These are phyloP conservation scores for Neomonachus schauinslandi DNA, from an alignment of 2,113 vertebrate genomes.

Conservation along the genomic window DNA sequence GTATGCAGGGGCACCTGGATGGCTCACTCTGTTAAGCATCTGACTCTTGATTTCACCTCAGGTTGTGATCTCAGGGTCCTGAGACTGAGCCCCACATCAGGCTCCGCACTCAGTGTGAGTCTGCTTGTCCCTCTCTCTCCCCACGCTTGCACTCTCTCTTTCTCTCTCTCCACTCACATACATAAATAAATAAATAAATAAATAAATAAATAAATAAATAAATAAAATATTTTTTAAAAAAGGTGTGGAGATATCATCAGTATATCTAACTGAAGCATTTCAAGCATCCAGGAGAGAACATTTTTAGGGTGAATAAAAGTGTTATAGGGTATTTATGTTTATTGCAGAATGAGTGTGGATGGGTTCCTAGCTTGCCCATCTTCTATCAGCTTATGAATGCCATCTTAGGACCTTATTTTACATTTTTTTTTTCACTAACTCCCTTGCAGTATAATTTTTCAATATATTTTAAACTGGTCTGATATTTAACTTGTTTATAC, in stretches of 20 bases:
- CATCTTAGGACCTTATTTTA: background rate
- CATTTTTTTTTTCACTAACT: background rate
- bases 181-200: background rate
- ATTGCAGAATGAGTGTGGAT: background rate
- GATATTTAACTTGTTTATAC: background rate
- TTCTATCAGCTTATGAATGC: background rate
- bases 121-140: background rate
- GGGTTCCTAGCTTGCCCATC: background rate
- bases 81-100: background rate
- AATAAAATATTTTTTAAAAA: background rate
- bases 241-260: background rate
- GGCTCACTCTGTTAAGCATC: background rate
- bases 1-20: background rate
- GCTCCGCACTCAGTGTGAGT: background rate
- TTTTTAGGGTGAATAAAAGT: background rate
- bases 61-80: background rate
- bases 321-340: background rate
- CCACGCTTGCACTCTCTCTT: rapidly evolving
- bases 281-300: background rate
- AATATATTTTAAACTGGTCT: background rate
- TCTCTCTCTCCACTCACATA: background rate
- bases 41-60: background rate
- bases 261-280: background rate
- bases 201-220: background rate
- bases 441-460: background rate